Base-by-base conservation (phyloP, 2,888 invertebrate species). In the Pterostichus niger region DNA sequence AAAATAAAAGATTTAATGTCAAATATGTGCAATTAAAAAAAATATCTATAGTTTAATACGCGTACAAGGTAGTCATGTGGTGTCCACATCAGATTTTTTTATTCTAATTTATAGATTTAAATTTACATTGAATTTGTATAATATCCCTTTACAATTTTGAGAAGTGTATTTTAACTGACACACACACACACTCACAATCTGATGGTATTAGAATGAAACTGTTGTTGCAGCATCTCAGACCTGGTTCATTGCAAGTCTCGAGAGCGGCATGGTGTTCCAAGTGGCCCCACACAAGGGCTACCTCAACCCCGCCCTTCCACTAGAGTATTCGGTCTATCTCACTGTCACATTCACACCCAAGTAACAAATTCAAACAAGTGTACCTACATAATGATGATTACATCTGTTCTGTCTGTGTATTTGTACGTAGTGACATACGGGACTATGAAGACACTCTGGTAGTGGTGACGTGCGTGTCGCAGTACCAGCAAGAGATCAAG, bases 401-500 rank as follows among this genome's bases (percentile, higher is more conserved):
- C 4, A n/a, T 15, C 73, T 7, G 13, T 46, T 73, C 24, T 73
- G 24, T 10, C 6, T 17, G 46, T 49, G 15, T 68, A 40, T 31
- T 49, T 31, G 11, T 73, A 49, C 24, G 15, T 17, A 75, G 49
- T 5, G 75, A 75, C 24, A n/a, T 33, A 0, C 52, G 49, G 1
- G 31, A 75, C 49, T 75, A 13, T n/a, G 49, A 75, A 75, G 75
- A 75, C 31, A 31, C 10, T 33, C 10, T 75, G 31, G 31, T 7
- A 52, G 13, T 75, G 13, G 13, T 31, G 13, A 75, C 75, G 17
- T 52, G 52, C 10, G 13, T 75, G 0, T 15, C 49, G 1, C 75
- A 75, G 17, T 75, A 75, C n/a, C 5, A 49, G 11, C 49, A 75
- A 75, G 52, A 49, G 31, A 13, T 75, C 9, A 49, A n/a, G 13